phyloP scores from a whole-genome alignment of 2,113 vertebrate genomes.

The Charina bottae region DNA sequence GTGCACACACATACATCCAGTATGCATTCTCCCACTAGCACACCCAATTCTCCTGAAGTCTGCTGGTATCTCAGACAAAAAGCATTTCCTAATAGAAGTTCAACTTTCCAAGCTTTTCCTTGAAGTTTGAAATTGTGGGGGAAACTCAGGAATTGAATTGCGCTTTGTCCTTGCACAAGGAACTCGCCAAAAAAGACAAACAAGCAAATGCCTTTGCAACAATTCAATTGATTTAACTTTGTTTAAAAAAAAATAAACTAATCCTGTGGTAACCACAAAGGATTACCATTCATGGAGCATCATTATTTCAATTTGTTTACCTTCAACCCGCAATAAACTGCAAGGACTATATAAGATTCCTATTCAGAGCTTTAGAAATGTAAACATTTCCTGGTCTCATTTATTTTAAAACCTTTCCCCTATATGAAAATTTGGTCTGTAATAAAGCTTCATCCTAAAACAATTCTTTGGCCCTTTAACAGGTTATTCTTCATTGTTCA shows the following conservation, averaged over 20 bases:
- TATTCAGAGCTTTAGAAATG: slow-evolving; percentile 46
- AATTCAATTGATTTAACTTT: background rate
- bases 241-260: background rate
- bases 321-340: background rate
- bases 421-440: slow-evolving; percentile 16
- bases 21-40: background rate
- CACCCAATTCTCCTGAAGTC: background rate
- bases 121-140: background rate
- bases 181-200: background rate
- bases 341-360: slow-evolving; percentile 11
- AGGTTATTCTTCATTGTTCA: slow-evolving; percentile 31
- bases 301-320: background rate
- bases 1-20: background rate
- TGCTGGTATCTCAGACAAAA: background rate
- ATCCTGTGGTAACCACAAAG: background rate
- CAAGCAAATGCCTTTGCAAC: background rate
- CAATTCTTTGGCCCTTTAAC: slow-evolving; percentile 22
- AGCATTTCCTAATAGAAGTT: background rate
- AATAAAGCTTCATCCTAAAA: slow-evolving; percentile 42
- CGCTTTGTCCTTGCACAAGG: background rate
- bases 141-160: background rate
- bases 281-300: background rate
- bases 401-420: slow-evolving; percentile 46
- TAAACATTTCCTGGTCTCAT: slow-evolving; percentile 58
- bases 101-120: background rate